Evolutionary conservation across 2,797 vertebrate species (phyloP).

Genomic region (Epinephelus awoara): DNA sequence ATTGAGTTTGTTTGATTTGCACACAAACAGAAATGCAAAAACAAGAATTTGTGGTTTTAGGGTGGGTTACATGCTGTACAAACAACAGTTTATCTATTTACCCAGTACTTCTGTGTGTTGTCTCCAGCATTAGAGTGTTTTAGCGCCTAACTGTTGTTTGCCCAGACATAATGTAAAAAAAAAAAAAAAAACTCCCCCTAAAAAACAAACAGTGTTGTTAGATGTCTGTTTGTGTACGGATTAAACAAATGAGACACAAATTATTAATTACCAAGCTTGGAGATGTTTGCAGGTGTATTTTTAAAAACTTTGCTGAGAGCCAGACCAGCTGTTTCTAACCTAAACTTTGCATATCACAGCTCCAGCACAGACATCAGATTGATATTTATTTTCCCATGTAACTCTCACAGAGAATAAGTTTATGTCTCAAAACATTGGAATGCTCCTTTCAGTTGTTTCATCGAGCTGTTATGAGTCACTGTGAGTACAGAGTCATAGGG

Average conservation of each 20-base stretch:
- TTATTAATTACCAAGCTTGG: background rate
- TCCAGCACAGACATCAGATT: background rate
- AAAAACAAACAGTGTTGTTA: background rate
- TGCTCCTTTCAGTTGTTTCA: background rate
- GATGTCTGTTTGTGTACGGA: background rate
- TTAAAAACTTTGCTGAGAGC: background rate
- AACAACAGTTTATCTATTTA: background rate
- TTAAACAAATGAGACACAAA: conserved; percentile 5
- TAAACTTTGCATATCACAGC: background rate
- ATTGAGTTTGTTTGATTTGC: background rate
- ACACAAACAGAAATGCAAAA: background rate
- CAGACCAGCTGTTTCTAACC: background rate
- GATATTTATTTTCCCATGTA: background rate
- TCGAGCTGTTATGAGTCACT: background rate
- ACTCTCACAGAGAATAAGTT: background rate
- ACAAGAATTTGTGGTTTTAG: background rate
- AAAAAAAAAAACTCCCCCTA: background rate
- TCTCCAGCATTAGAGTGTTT: background rate
- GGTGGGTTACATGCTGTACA: background rate
- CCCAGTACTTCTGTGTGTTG: background rate
- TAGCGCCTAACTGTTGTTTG: background rate
- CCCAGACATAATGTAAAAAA: background rate
- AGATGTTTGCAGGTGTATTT: background rate
- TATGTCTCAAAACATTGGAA: background rate
- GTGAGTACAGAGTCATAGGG: background rate